phyloP scores from a whole-genome alignment of 2,888 invertebrate genomes.

The Idaea aversata region DNA sequence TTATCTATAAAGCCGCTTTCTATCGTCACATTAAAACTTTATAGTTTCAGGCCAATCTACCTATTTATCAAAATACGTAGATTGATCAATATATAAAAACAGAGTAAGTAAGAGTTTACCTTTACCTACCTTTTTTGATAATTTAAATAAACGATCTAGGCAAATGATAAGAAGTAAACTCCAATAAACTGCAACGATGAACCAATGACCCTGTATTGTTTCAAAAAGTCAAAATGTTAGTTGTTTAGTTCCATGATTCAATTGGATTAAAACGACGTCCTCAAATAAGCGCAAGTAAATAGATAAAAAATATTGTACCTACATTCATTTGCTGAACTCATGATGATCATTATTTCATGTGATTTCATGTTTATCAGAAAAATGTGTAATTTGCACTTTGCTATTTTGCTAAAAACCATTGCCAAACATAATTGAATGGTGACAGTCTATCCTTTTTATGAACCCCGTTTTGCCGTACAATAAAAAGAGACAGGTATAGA shows the following conservation, averaged over 20 bases:
- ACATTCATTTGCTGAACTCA: not conserved
- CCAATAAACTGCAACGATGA: not conserved
- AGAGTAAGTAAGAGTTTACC: too few relatives aligned
- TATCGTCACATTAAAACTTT: too few relatives aligned
- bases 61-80: too few relatives aligned
- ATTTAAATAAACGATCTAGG: too few relatives aligned
- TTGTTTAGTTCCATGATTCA: not conserved
- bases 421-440: constrained; percentile 78
- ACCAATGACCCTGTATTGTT: not conserved
- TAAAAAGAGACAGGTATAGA: constrained; percentile 54
- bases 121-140: too few relatives aligned
- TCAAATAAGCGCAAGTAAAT: not conserved
- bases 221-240: not conserved
- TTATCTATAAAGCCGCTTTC: too few relatives aligned
- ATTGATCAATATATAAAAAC: too few relatives aligned
- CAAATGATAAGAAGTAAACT: too few relatives aligned
- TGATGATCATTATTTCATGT: constrained; percentile 2
- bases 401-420: constrained; percentile 41
- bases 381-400: constrained; percentile 22
- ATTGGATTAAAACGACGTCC: not conserved
- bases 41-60: too few relatives aligned
- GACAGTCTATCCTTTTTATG: constrained; percentile 49
- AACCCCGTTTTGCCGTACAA: constrained; percentile 20
- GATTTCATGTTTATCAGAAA: constrained; percentile 2
- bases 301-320: not conserved